These are phyloP conservation scores for Dascyllus trimaculatus DNA, from an alignment of 2,113 vertebrate species.

Conservation along the genomic window DNA sequence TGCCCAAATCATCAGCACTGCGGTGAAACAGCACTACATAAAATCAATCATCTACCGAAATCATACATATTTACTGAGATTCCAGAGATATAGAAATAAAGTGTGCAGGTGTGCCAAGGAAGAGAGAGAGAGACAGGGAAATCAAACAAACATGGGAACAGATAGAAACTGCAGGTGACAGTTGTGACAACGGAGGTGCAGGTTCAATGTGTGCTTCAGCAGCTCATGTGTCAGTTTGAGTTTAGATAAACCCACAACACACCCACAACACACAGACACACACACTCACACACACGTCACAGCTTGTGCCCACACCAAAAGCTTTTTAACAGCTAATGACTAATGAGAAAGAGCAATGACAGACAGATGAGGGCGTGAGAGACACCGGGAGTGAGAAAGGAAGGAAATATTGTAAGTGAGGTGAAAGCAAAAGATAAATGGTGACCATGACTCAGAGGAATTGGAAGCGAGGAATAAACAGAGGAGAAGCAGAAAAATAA, in stretches of 20 bases:
- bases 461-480: slow-evolving; percentile 2
- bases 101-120: neutral
- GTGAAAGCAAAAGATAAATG: slow-evolving; percentile 11
- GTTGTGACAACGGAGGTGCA: slow-evolving; percentile 11
- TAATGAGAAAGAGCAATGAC: slow-evolving; percentile 31
- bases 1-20: neutral
- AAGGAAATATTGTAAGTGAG: neutral
- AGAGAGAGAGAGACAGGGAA: neutral
- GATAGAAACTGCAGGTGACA: slow-evolving; percentile 5
- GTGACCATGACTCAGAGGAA: slow-evolving; percentile 19
- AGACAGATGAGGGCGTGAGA: slow-evolving; percentile 16
- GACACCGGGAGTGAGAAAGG: neutral
- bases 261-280: too few species aligned
- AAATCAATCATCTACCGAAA: neutral
- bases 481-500: neutral
- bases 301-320: slow-evolving; percentile 30
- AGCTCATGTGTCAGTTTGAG: slow-evolving; percentile 6
- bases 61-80: neutral
- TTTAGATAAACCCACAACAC: slow-evolving; percentile 25
- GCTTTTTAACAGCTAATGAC: slow-evolving; percentile 45
- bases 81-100: neutral
- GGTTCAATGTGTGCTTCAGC: slow-evolving; percentile 17
- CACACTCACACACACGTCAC: neutral
- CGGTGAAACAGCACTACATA: neutral
- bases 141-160: slow-evolving; percentile 4